Evolutionary conservation across 1,140 invertebrate species (phyloP).

Genomic region (Calephelis nemesis): DNA sequence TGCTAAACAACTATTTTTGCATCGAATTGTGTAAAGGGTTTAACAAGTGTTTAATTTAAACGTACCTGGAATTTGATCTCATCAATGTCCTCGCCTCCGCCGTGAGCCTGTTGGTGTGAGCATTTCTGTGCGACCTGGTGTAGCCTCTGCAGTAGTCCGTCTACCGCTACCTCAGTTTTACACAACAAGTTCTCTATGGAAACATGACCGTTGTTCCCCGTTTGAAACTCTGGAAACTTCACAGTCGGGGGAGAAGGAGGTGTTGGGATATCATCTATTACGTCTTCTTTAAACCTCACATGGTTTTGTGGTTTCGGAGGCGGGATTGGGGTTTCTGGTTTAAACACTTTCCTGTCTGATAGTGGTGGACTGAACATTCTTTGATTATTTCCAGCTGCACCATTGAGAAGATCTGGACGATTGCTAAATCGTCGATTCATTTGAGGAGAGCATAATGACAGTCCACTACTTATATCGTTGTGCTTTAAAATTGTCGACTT

Average conservation of each 20-base stretch:
- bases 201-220: conserved; percentile 79
- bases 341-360: conserved; percentile 52
- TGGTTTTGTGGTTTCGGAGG: conserved; percentile 67
- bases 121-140: conserved; percentile 85
- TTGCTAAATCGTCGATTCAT: conserved; percentile 75
- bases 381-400: conserved; percentile 54
- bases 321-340: conserved; percentile 54
- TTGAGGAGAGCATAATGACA: conserved; percentile 77
- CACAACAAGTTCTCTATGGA: conserved; percentile 81
- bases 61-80: conserved; percentile 85
- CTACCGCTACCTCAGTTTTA: conserved; percentile 84
- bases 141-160: conserved; percentile 82
- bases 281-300: conserved; percentile 74
- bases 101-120: conserved; percentile 83
- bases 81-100: conserved; percentile 84
- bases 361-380: conserved; percentile 57
- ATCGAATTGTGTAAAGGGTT: no score
- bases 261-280: conserved; percentile 68
- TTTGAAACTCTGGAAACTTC: conserved; percentile 67
- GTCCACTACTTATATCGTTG: conserved; percentile 69
- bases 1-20: no score
- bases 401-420: conserved; percentile 60
- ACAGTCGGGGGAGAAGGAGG: conserved; percentile 72
- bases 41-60: no score
- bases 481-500: conserved; percentile 75